Evolutionary conservation across 2,888 invertebrate species (phyloP), one percentile per base, ranked within the genome.

Genomic region (Andricus curvator): DNA sequence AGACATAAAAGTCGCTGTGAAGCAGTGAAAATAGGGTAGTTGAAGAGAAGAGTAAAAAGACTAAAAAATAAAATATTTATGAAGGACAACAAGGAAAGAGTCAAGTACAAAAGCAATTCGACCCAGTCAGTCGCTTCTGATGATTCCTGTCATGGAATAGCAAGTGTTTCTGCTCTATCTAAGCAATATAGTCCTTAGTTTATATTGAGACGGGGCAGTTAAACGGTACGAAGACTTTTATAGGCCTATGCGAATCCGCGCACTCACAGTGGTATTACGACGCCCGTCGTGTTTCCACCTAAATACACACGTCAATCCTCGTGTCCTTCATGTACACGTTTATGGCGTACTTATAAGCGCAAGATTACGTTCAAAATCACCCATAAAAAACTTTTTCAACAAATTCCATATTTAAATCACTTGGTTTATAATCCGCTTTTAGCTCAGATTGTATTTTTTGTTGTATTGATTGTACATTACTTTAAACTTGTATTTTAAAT

Each of bases 131-230:
- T 70, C 8, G 48, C 20, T 29, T 29, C 11, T 51, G n/a, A 70
- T 41, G 68, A 68, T 74, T 62, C 76, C 82, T 81, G 80, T 84
- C 81, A 83, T 82, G 84, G 82, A 82, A 84, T 85, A 80, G 88
- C 85, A 8, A 37, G 86, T 89, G 89, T 90, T 90, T 90, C 88
- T 88, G 85, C 86, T 85, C 88, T 88, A 85, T 89, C 89, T 88
- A 86, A 87, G 89, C 90, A 88, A 89, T 90, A 90, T 89, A 89
- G 88, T 90, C 83, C 85, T 87, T 88, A 88, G 88, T 91, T 91
- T 90, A 91, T 90, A 89, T 86, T 85, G 37, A 37, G 37, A 37
- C 37, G 37, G 8, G 8, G 8, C 8, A 8, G 37, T 37, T 37
- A 37, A 37, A 89, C 88, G 88, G 88, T 87, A 87, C 88, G 86